Base-by-base conservation (phyloP, 2,113 vertebrate species). In the Larimichthys crocea region DNA sequence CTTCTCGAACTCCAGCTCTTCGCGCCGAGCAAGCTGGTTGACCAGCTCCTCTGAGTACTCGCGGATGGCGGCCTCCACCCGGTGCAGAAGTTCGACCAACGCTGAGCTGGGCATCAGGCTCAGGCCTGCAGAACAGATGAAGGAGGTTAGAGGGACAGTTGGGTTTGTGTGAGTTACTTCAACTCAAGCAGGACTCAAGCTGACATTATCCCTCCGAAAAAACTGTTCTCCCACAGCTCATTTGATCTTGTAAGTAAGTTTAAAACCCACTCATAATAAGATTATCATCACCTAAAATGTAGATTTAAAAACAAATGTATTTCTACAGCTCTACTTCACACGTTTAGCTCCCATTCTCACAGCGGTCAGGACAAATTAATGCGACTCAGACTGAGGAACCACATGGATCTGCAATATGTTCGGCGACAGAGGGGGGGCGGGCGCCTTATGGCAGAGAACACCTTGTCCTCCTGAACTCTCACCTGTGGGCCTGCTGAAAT, bases 1-100 rank as follows among this genome's bases (percentile, higher is more conserved):
- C 81, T 98, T 98, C 93, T 98, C 97, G 44, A 98, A 98, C 86
- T 98, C 97, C 88, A 97, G 94, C 95, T 98, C 97, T 0, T 98
- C 97, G 1, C 97, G 93, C 31, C 95, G 95, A 24, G 97, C 97
- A 93, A 98, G 92, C 94, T 98, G 96, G 16, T 95, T 92, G 76
- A 98, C 96, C 86, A 98, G 95, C 83, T 98, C 97, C 92, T 97
- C 97, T 0, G 97, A 98, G 92, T 95, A 97, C 85, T 97, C 95
- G 0, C 94, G 94, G 89, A 97, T 97, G 61, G 96, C 93, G 0
- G 86, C 91, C 87, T 98, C 96, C 61, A 98, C 94, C 19, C 96
- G 93, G 10, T 95, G 94, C 93, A 98, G 93, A 79, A 98, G 93
- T 72, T 96, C 95, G 0, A 84, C 82, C 65, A 98, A 92, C 2